Conservation (phyloP, 1,140 invertebrate species). For the Drosophila pandora region DNA sequence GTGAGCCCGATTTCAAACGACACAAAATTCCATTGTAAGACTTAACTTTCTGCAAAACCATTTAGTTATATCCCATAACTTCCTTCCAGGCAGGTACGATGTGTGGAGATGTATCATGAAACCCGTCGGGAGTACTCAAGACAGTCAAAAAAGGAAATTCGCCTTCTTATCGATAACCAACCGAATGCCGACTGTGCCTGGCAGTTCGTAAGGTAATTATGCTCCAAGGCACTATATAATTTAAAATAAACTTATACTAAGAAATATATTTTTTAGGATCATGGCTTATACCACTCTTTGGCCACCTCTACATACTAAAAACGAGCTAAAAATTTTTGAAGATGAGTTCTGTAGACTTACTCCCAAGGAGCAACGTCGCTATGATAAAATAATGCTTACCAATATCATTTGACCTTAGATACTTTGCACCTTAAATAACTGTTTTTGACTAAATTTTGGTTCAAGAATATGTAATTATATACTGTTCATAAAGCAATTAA, state of each 20-base stretch:
- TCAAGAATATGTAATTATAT: background rate
- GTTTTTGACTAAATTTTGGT: constrained; percentile 1
- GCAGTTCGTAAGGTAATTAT: constrained; percentile 29
- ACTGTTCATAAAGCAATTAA: background rate
- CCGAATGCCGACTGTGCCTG: constrained; percentile 32
- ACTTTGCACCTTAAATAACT: background rate
- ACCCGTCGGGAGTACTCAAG: constrained; percentile 9
- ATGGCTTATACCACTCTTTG: constrained; percentile 48
- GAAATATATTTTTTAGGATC: background rate
- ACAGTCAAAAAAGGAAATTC: constrained; percentile 41
- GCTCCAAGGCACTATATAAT: background rate
- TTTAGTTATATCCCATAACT: background rate
- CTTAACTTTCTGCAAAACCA: background rate
- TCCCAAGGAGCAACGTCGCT: constrained; percentile 17
- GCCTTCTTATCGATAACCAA: constrained; percentile 36
- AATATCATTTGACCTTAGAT: constrained; percentile 25
- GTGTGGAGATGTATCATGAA: constrained; percentile 21
- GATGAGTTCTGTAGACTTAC: constrained; percentile 30
- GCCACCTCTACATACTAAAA: constrained; percentile 44
- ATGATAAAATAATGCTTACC: constrained; percentile 37
- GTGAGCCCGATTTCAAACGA: constrained; percentile 27
- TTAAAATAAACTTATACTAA: no score
- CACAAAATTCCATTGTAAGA: constrained; percentile 34
- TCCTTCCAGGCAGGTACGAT: constrained; percentile 25
- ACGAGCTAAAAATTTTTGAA: constrained; percentile 29